Evolutionary conservation across 2,113 vertebrate genomes (phyloP), one percentile per base, ranked within the genome.

Genomic region (Actenoides lindsayi): DNA sequence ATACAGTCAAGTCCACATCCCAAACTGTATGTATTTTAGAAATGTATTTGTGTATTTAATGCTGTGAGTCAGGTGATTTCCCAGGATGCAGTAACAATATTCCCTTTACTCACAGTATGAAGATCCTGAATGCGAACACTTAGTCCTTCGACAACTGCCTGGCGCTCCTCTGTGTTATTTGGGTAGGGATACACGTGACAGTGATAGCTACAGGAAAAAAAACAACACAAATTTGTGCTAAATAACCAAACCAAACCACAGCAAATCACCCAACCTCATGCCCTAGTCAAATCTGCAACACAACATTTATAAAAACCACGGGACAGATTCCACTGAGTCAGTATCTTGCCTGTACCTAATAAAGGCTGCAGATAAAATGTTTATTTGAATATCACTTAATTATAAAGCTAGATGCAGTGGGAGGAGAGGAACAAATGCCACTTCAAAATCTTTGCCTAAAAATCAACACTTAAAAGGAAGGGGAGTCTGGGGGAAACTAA

Each of bases 181-280:
- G 99, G 99, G 83, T 99, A 99, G 3, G 99, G 99, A 92, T 99
- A 99, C 69, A 99, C 70, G 10, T 99, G 99, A 87, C 99, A 99
- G 97, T 99, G 99, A 96, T 99, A 99, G 97, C 99, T 99, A 48
- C 39, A 37, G 90, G 92, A 56, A 54, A 83, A 77, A 83, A 77
- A 62, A 15, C 51, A 53, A 42, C 42, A 90, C 2, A 53, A 14
- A 3, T 3, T 5, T 39, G 6, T 31, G 51, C 19, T 41, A 20
- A 92, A 24, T 2, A 37, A 33, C 27, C 62, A 37, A 56, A 65
- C 18, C 15, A 13, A 76, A 23, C 2, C 48, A 44, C 28, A 83
- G 18, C 14, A 50, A 13, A 30, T 0, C 24, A 20, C 64, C 20
- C 60, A 77, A 2, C 3, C 48, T 44, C 46, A 8, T 14, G 18